A percentile compares a stretch with the other conserved stretches of the same genome.
Conservation (phyloP, 2,888 invertebrate genomes). For the Tetranychus piercei region DNA sequence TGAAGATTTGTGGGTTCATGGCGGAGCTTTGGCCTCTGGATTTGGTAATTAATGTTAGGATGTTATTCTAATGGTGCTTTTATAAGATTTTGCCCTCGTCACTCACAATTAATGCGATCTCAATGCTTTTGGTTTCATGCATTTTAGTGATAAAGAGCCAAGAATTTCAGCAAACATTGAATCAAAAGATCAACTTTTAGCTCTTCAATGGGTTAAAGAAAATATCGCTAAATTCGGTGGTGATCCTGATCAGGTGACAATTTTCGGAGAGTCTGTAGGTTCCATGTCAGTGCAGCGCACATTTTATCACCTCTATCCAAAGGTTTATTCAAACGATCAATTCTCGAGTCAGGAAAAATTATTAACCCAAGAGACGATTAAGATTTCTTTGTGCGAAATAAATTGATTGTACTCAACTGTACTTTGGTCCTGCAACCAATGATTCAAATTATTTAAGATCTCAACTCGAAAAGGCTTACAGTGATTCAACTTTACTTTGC, state of each 20-base stretch:
- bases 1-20: slow-evolving; percentile 8
- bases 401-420: neutral
- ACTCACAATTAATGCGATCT: slow-evolving; percentile 39
- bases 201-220: slow-evolving; percentile 28
- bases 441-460: neutral
- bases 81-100: slow-evolving; percentile 38
- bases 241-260: slow-evolving; percentile 31
- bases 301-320: slow-evolving; percentile 16
- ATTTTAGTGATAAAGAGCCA: slow-evolving; percentile 26
- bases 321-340: slow-evolving; percentile 25
- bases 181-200: slow-evolving; percentile 37
- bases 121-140: slow-evolving; percentile 33
- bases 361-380: neutral
- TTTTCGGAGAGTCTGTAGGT: slow-evolving; percentile 39
- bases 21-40: neutral
- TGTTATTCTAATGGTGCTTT: slow-evolving; percentile 25
- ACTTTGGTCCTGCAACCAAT: neutral
- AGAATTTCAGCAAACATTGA: slow-evolving; percentile 35
- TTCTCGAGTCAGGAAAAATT: slow-evolving; percentile 23
- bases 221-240: slow-evolving; percentile 27
- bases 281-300: slow-evolving; percentile 34
- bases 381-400: neutral
- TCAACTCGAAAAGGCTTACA: neutral
- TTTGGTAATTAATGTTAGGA: neutral
- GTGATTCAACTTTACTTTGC: neutral